These are phyloP conservation scores for Scomber scombrus DNA, from an alignment of 2,113 vertebrate genomes.

Conservation along the genomic window DNA sequence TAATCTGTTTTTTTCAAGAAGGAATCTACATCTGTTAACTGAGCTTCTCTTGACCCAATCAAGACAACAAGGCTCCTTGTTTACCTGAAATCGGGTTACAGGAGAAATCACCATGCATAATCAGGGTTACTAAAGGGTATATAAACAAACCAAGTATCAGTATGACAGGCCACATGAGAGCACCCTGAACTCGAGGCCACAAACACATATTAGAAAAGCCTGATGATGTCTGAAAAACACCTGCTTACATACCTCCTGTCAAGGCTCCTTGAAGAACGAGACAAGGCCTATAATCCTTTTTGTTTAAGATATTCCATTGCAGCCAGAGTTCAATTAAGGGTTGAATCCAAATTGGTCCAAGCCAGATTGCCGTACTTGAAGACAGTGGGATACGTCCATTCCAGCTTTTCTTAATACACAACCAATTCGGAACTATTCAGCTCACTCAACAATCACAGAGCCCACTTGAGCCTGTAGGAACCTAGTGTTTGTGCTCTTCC, in stretches of 20 bases:
- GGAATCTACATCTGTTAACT: neutral
- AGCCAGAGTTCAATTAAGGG: conserved; percentile 10
- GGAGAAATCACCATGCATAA: too few relatives aligned
- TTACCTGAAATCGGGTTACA: neutral
- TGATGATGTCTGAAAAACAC: neutral
- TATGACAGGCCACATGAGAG: neutral
- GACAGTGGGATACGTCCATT: conserved; percentile 22
- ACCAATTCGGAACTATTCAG: conserved; percentile 23
- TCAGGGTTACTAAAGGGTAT: too few relatives aligned
- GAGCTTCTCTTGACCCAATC: neutral
- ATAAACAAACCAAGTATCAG: neutral
- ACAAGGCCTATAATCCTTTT: conserved; percentile 48
- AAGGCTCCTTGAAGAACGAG: conserved; percentile 39
- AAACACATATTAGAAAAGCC: conserved; percentile 9
- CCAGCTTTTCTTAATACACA: conserved; percentile 13
- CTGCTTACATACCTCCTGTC: conserved; percentile 68
- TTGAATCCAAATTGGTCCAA: conserved; percentile 21
- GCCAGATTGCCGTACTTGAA: conserved; percentile 13
- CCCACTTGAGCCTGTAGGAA: conserved; percentile 53
- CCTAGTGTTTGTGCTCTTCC: conserved; percentile 32
- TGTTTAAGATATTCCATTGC: conserved; percentile 50
- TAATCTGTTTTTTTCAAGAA: neutral
- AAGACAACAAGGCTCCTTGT: neutral
- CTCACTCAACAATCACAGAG: conserved; percentile 31
- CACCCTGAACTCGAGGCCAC: neutral